Percentiles rank a stretch among this genome's conserved stretches.
Evolutionary conservation across 2,797 vertebrate genomes (phyloP).

Genomic region (Alfaro cultratus): DNA sequence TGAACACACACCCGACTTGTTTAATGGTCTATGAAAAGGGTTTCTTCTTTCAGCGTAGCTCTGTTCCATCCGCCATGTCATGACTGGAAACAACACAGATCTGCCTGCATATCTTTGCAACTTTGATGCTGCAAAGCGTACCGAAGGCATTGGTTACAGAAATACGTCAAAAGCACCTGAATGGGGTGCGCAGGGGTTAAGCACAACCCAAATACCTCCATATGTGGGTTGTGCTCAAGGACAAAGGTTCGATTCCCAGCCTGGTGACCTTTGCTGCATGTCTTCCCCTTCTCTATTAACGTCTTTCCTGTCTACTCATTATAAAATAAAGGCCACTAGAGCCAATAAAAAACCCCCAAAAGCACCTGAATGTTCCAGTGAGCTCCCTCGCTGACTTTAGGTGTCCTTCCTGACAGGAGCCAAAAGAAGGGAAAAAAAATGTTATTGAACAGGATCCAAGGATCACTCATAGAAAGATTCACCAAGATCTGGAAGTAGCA

Average conservation of each 20-base stretch:
- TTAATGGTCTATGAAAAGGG: not conserved
- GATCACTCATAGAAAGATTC: not conserved
- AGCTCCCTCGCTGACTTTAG: not conserved
- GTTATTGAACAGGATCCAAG: not conserved
- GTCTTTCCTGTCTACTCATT: no score
- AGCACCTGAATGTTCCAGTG: not conserved
- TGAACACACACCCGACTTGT: not conserved
- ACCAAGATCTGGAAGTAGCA: not conserved
- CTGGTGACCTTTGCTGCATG: no score
- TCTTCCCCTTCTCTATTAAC: no score
- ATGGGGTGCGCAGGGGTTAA: no score
- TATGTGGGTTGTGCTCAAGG: no score
- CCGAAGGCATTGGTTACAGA: not conserved
- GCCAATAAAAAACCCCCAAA: no score
- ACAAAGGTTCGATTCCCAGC: no score
- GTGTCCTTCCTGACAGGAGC: not conserved
- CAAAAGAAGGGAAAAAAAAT: not conserved
- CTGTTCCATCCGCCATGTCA: not conserved
- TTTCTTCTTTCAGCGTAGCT: not conserved
- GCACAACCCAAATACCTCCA: no score
- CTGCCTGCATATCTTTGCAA: not conserved
- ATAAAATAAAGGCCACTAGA: no score
- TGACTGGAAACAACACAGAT: not conserved
- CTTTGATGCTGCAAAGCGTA: not conserved
- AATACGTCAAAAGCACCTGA: not conserved